Evolutionary conservation across 2,888 invertebrate genomes (phyloP), one percentile per base, ranked within the genome.

Genomic region (Eupithecia subumbrata): DNA sequence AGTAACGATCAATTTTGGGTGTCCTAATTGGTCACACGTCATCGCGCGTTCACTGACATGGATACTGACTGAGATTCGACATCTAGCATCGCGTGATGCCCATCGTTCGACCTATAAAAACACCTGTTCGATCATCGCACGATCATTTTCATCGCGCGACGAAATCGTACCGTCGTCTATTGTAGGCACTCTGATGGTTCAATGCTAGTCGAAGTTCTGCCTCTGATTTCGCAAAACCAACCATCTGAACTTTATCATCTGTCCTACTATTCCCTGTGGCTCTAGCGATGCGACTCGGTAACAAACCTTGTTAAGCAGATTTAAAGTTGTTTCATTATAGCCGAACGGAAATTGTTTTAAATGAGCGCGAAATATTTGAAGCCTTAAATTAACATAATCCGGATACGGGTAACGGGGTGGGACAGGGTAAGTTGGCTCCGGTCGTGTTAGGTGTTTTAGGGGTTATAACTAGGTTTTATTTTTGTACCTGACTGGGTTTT

Each of bases 351-450:
- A 92, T 92, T 90, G 90, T 92, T 92, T 90, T 87, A 88, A 91
- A 92, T 87, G 90, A 87, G 87, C 87, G 84, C 86, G 86, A 91
- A 92, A 91, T 91, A 91, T 92, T 91, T 89, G 86, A 86, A 80
- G 77, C 88, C 86, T 81, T 81, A 84, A 88, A 92, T 93, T 91
- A 91, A 85, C 90, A 91, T 93, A 92, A 93, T 91, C 92, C 90
- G 84, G 77, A 78, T 78, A 76, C 69, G 76, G 77, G 77, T 77
- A 72, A 48, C 71, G 73, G 77, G 76, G 78, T 72, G 73, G 71
- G 75, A 30, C 64, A 69, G 66, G 70, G 75, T 52, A 5, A 60
- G 25, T 60, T 60, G 60, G 25, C 14, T 12, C 11, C 48, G 74
- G 66, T 75, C 75, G 64, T 64, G 64, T 64, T 34, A 64, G 30